A percentile compares a stretch with the other conserved stretches of the same genome.
Conservation (phyloP, 2,797 vertebrate genomes). For the Pyrocephalus nanus region DNA sequence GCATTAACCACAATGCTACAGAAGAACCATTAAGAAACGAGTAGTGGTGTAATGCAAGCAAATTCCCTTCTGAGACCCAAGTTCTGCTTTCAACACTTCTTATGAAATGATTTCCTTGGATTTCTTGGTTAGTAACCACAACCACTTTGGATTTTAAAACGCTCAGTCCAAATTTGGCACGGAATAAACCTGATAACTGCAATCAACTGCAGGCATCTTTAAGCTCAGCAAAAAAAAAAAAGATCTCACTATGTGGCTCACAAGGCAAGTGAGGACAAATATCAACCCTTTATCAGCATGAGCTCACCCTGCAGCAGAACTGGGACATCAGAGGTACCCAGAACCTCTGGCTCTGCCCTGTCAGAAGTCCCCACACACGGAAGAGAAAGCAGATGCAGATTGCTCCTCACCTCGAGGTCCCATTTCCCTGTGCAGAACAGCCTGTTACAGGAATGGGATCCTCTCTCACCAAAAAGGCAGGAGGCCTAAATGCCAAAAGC, state of each 20-base stretch:
- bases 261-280: not conserved
- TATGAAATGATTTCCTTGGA: not conserved
- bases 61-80: not conserved
- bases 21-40: not conserved
- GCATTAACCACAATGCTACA: not conserved
- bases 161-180: not conserved
- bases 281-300: not conserved
- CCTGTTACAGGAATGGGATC: fast-evolving
- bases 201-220: not conserved
- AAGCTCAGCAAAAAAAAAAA: not conserved
- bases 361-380: not conserved
- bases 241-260: not conserved
- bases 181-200: not conserved
- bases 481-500: not conserved
- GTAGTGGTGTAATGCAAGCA: not conserved
- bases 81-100: not conserved
- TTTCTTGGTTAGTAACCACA: not conserved
- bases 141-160: not conserved
- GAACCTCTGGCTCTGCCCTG: not conserved
- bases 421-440: not conserved
- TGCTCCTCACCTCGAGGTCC: not conserved
- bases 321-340: not conserved
- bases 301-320: not conserved
- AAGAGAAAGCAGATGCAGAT: not conserved
- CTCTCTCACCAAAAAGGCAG: not conserved